Conservation (phyloP, 2,888 invertebrate species). For the Gastrophysa polygoni region DNA sequence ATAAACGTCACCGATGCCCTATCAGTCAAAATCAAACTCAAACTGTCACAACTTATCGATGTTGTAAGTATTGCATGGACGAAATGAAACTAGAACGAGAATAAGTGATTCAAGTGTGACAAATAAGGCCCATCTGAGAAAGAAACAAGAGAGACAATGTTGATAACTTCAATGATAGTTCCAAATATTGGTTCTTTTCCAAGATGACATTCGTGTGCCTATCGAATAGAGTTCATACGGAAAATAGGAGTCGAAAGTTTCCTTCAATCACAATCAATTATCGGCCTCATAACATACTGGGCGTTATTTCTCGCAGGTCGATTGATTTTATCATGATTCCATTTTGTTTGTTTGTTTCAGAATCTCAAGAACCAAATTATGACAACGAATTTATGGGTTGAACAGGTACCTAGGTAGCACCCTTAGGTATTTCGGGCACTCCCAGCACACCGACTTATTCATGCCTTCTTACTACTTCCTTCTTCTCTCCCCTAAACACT, state of each 20-base stretch:
- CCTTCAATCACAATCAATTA: not conserved
- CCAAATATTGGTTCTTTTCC: too few relatives aligned
- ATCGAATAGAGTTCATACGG: too few relatives aligned
- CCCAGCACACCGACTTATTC: slow-evolving; percentile 12
- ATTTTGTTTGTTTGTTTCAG: slow-evolving; percentile 65
- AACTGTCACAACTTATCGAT: slow-evolving; percentile 88
- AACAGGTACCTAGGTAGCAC: slow-evolving; percentile 65
- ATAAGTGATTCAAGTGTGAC: too few relatives aligned
- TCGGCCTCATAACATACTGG: too few relatives aligned
- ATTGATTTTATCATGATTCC: not conserved
- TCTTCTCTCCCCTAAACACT: slow-evolving; percentile 9
- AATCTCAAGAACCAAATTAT: slow-evolving; percentile 95
- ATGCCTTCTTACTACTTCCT: not conserved
- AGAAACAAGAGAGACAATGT: too few relatives aligned
- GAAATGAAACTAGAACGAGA: too few relatives aligned
- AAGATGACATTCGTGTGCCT: too few relatives aligned
- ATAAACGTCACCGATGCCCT: slow-evolving; percentile 85
- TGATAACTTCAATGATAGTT: too few relatives aligned
- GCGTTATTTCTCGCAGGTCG: not conserved
- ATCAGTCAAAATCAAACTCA: slow-evolving; percentile 84
- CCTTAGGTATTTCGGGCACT: slow-evolving; percentile 10
- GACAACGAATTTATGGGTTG: slow-evolving; percentile 94
- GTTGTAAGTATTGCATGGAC: slow-evolving; percentile 68
- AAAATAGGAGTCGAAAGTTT: too few relatives aligned
- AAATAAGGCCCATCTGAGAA: too few relatives aligned